Base-by-base conservation (phyloP, 2,113 vertebrate species). In the Neofelis nebulosa region DNA sequence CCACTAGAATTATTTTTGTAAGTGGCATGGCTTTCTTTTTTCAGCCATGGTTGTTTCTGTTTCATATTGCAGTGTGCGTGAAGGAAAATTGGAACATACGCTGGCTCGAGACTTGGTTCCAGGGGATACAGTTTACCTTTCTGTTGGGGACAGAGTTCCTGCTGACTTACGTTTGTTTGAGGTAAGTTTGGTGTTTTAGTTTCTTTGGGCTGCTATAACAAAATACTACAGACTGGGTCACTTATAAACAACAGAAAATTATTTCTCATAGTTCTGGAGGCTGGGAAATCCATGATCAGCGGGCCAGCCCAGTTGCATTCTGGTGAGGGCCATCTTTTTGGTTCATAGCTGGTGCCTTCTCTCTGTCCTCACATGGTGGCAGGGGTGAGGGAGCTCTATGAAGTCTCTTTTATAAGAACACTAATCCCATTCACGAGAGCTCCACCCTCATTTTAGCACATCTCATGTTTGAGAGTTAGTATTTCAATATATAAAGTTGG, bases 81-180 rank as follows among this genome's bases (percentile, higher is more conserved):
- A 99, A 71, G 99, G 99, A 27, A 98, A 98, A 96, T 92, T 99
- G 98, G 99, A 99, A 90, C 99, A 99, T 89, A 98, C 99, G 8
- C 98, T 99, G 96, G 99, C 99, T 45, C 99, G 99, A 97, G 99
- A 99, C 63, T 99, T 99, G 95, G 99, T 99, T 88, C 99, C 99
- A 61, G 99, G 99, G 68, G 99, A 99, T 94, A 99, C 99, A 0
- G 99, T 99, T 74, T 99, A 99, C 98, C 98, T 99, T 76, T 99
- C 99, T 16, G 99, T 99, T 85, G 99, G 99, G 50, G 99, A 99
- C 98, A 99, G 99, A 97, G 99, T 99, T 96, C 99, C 99, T 5
- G 99, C 99, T 45, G 99, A 99, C 98, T 99, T 99, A 13, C 99
- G 99, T 0, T 98, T 99, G 15, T 99, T 99, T 71, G 99, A 99